Conservation (phyloP, 2,797 vertebrate genomes). For the Sitta carolinensis region DNA sequence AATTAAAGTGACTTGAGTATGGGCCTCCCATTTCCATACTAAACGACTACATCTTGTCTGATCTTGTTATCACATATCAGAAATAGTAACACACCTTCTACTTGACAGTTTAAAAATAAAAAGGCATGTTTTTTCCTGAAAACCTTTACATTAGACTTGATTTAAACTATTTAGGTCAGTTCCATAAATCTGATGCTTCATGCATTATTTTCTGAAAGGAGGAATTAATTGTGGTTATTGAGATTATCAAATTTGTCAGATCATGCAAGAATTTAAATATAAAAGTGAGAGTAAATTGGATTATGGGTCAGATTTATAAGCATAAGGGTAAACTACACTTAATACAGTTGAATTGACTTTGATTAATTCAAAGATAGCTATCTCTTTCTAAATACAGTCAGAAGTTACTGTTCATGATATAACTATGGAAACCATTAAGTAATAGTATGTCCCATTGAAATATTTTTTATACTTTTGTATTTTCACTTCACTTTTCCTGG, state of each 20-base stretch:
- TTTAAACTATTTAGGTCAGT: not conserved
- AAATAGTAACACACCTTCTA: not conserved
- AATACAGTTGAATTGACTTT: not conserved
- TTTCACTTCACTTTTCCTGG: not conserved
- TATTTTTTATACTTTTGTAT: not conserved
- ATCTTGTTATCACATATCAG: not conserved
- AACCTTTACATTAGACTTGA: not conserved
- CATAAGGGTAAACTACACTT: not conserved
- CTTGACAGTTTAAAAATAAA: not conserved
- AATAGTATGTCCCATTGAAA: not conserved
- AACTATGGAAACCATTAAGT: not conserved
- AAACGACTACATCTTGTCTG: not conserved
- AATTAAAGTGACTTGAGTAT: not conserved
- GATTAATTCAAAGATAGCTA: not conserved
- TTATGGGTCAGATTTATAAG: not conserved
- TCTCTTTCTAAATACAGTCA: not conserved
- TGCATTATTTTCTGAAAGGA: not conserved
- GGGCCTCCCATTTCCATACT: not conserved
- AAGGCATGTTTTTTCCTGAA: not conserved
- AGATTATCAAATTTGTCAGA: not conserved
- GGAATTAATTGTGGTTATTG: not conserved
- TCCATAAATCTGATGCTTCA: not conserved
- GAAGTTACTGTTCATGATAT: not conserved
- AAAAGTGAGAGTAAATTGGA: not conserved
- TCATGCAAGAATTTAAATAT: not conserved